A percentile compares a stretch with the other conserved stretches of the same genome.
These are phyloP conservation scores for Conus ventricosus DNA, from an alignment of 1,140 invertebrate species.

Conservation along the genomic window DNA sequence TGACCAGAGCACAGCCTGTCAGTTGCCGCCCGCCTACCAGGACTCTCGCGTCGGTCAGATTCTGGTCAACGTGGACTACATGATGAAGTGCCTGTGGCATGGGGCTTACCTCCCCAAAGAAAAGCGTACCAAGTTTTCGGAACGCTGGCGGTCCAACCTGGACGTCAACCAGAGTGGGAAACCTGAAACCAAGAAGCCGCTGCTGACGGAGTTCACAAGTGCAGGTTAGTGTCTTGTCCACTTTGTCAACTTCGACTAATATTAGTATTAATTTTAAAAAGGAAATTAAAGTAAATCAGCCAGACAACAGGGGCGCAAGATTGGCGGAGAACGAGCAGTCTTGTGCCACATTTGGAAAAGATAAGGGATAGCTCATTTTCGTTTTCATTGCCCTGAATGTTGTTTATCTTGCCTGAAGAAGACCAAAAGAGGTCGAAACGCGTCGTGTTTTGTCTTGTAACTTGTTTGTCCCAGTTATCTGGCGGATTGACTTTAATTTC, in stretches of 20 bases:
- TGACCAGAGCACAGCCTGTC: slow-evolving; percentile 70
- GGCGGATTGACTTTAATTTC: too few relatives aligned
- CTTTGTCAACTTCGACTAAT: neutral
- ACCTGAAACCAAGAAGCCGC: slow-evolving; percentile 70
- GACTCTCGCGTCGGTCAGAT: slow-evolving; percentile 73
- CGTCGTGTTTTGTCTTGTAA: too few relatives aligned
- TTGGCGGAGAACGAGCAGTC: too few relatives aligned
- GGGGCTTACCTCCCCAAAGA: slow-evolving; percentile 73
- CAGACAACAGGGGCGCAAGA: too few relatives aligned
- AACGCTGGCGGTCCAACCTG: slow-evolving; percentile 71
- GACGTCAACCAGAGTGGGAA: slow-evolving; percentile 70
- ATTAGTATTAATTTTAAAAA: too few relatives aligned
- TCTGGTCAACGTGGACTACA: slow-evolving; percentile 71
- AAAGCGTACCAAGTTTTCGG: slow-evolving; percentile 74
- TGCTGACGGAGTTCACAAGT: slow-evolving; percentile 71
- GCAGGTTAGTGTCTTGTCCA: slow-evolving; percentile 60
- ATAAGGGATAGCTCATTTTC: too few relatives aligned
- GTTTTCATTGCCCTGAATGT: too few relatives aligned
- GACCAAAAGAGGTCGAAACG: too few relatives aligned
- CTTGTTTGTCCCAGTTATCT: too few relatives aligned
- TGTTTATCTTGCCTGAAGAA: too few relatives aligned
- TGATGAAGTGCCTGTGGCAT: slow-evolving; percentile 75
- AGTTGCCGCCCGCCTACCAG: slow-evolving; percentile 72
- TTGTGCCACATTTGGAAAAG: too few relatives aligned
- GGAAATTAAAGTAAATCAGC: too few relatives aligned